Evolutionary conservation across 2,113 vertebrate species (phyloP), one percentile per base, ranked within the genome.

Genomic region (Arenaria interpres): DNA sequence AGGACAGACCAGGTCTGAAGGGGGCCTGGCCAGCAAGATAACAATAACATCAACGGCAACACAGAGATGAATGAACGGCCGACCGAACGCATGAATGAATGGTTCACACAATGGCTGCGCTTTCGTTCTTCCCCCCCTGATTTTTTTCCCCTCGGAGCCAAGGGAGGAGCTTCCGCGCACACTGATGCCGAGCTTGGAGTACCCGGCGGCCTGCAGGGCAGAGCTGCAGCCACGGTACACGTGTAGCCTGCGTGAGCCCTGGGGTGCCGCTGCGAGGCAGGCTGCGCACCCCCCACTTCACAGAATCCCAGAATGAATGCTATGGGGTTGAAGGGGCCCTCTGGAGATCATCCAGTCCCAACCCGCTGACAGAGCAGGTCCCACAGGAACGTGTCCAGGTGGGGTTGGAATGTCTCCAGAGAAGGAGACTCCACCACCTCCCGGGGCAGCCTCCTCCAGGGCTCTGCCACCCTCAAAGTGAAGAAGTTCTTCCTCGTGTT

Each of bases 1-100:
- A 78, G 53, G 22, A 35, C 7, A 14, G 59, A 35, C 12, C 14
- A 0, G 30, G 30, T 62, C 45, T 62, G n/a, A 59, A 28, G 11
- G 45, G 56, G n/a, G 39, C 28, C 39, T 22, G 21, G 28, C 35
- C 9, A 11, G 41, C 17, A 27, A 81, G 88, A 51, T 1, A 5
- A 39, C 24, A 18, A 11, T 25, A 33, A 14, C 14, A 59, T 20
- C 33, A 60, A 30, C 46, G 35, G 57, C 30, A 66, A 66, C 30
- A 32, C 13, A n/a, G 45, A 68, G 62, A 76, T 78, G 78, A 87
- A 95, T 88, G 66, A 71, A 53, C 15, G 25, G 48, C 72, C 71
- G 78, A 78, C 92, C 81, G 60, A 66, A 57, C 16, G 53, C 24
- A 41, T 85, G 90, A 89, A 93, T 93, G 94, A 88, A 78, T 69